These are phyloP conservation scores for Parnassius mnemosyne DNA, from an alignment of 2,888 invertebrate genomes.

Conservation along the genomic window DNA sequence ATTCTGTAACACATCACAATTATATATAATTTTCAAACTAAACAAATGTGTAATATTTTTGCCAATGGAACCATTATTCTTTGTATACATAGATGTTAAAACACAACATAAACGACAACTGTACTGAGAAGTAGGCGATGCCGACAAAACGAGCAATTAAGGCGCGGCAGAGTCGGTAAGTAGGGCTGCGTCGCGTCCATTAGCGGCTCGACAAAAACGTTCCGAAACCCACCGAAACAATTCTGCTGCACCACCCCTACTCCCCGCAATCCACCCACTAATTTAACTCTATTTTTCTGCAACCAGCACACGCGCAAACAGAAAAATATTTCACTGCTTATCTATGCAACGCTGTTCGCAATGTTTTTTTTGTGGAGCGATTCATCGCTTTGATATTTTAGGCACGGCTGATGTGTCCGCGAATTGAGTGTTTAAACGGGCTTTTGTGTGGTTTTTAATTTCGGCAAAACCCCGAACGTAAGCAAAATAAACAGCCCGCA, in stretches of 20 bases:
- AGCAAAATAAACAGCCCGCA: background rate
- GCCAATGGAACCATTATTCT: background rate
- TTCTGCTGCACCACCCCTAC: constrained; percentile 60
- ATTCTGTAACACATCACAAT: too few species aligned
- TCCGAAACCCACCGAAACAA: constrained; percentile 58
- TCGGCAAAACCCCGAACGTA: constrained; percentile 1
- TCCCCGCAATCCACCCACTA: constrained; percentile 52
- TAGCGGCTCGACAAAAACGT: constrained; percentile 54
- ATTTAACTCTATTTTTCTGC: constrained; percentile 59
- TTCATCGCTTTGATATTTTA: constrained; percentile 23
- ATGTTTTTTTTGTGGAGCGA: constrained; percentile 10
- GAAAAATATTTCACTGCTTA: constrained; percentile 23
- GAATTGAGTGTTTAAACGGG: constrained; percentile 21
- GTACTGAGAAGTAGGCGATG: constrained; percentile 50
- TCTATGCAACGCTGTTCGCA: constrained; percentile 18
- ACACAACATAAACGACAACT: constrained; percentile 29
- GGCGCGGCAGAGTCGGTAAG: constrained; percentile 55
- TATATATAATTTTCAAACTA: too few species aligned
- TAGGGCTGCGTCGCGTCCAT: constrained; percentile 58
- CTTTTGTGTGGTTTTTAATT: constrained; percentile 18
- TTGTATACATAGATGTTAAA: background rate
- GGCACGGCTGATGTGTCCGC: constrained; percentile 15
- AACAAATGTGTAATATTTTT: too few species aligned
- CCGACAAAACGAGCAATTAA: constrained; percentile 74
- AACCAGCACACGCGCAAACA: constrained; percentile 39